These are phyloP conservation scores for Hirtodrosophila histrioides DNA, from an alignment of 2,888 invertebrate genomes.

Conservation along the genomic window DNA sequence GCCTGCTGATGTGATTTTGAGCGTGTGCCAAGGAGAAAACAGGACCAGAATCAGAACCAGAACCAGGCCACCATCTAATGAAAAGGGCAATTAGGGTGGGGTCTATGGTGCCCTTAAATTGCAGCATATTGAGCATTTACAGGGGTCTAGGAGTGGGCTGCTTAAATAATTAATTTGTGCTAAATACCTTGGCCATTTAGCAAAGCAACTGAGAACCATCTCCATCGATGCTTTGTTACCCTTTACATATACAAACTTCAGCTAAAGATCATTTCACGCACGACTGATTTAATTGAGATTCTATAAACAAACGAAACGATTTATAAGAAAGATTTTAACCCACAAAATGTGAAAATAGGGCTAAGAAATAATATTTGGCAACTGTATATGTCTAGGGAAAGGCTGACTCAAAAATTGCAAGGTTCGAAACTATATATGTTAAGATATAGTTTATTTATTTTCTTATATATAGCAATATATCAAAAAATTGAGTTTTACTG, in stretches of 20 bases:
- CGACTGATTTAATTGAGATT: too few relatives aligned
- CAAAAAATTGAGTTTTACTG: too few relatives aligned
- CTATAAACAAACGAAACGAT: too few relatives aligned
- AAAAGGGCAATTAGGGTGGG: constrained; percentile 56
- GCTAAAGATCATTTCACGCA: too few relatives aligned
- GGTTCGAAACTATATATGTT: too few relatives aligned
- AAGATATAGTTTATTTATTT: too few relatives aligned
- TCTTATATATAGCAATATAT: too few relatives aligned
- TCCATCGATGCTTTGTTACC: constrained; percentile 4
- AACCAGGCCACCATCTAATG: constrained; percentile 57
- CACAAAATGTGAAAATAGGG: too few relatives aligned
- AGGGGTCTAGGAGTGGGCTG: constrained; percentile 37
- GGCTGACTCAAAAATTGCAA: too few relatives aligned
- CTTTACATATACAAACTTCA: constrained; percentile 1
- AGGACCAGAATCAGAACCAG: constrained; percentile 11
- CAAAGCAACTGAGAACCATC: constrained; percentile 31
- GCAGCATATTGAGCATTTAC: constrained; percentile 81
- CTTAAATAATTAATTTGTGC: constrained; percentile 79
- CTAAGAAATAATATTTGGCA: too few relatives aligned
- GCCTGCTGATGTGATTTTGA: constrained; percentile 60
- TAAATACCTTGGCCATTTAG: constrained; percentile 81
- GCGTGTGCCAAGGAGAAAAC: constrained; percentile 27
- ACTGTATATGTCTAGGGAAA: too few relatives aligned
- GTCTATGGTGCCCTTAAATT: constrained; percentile 64
- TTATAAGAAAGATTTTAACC: too few relatives aligned